Evolutionary conservation across 2,113 vertebrate genomes (phyloP).

Genomic region (Eira barbara): DNA sequence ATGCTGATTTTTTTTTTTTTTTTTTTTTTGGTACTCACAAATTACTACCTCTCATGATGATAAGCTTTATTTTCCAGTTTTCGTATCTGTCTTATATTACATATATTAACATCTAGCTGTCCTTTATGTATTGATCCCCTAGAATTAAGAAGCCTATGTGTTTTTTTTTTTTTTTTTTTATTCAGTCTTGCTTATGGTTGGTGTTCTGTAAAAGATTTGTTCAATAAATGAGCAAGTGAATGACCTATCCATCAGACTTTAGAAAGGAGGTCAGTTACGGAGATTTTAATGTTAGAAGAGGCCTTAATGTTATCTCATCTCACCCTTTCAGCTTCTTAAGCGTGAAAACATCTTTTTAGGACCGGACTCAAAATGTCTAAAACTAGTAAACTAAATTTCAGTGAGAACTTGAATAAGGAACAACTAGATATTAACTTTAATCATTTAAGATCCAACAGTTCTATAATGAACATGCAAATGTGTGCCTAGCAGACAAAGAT

Average conservation of each 20-base stretch:
- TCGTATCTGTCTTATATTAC: not conserved
- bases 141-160: not conserved
- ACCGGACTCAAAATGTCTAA: not conserved
- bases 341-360: not conserved
- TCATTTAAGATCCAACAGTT: not conserved
- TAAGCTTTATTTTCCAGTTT: constrained; percentile 12
- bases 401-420: not conserved
- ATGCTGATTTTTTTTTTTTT: not conserved
- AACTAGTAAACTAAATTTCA: constrained; percentile 1
- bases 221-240: not conserved
- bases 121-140: not conserved
- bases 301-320: not conserved
- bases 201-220: constrained; percentile 10
- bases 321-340: not conserved
- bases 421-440: not conserved
- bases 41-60: constrained; percentile 41
- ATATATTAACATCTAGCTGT: not conserved
- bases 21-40: not conserved
- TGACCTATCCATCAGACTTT: not conserved
- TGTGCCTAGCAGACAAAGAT: not conserved
- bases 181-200: not conserved
- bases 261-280: not conserved
- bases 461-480: not conserved
- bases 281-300: not conserved
- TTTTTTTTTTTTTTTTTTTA: not conserved